A percentile compares a stretch with the other conserved stretches of the same genome.
Conservation (phyloP, 2,888 invertebrate genomes). For the Schizaphis graminum region DNA sequence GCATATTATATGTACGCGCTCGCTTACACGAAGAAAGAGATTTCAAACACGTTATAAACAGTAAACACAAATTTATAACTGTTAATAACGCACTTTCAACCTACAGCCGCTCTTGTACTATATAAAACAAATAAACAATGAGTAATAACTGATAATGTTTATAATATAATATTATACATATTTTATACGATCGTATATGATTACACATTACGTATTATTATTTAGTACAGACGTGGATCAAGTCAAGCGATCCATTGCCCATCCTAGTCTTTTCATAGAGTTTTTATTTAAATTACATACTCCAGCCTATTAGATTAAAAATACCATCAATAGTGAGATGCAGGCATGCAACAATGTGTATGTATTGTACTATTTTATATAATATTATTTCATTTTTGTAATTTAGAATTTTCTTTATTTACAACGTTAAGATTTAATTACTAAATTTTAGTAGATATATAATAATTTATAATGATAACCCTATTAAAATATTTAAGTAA, state of each 20-base stretch:
- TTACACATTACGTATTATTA: not conserved
- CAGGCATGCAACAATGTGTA: not conserved
- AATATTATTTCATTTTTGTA: not conserved
- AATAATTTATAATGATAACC: not conserved
- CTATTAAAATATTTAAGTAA: not conserved
- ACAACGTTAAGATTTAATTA: not conserved
- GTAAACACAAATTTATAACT: not conserved
- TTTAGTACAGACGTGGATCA: not conserved
- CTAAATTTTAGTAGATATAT: not conserved
- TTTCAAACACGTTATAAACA: not conserved
- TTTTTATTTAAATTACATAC: not conserved
- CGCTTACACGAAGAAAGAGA: not conserved
- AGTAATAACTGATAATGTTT: slow-evolving; percentile 16
- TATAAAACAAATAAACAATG: slow-evolving; percentile 42
- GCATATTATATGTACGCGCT: not conserved
- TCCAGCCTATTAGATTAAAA: not conserved
- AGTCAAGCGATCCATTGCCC: slow-evolving; percentile 6
- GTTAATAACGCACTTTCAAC: not conserved
- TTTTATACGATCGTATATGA: too few relatives aligned
- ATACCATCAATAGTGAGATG: not conserved
- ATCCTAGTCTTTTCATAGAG: not conserved
- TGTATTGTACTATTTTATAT: not conserved
- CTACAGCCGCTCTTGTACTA: not conserved
- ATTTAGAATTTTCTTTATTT: not conserved
- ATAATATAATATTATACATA: slow-evolving; percentile 1